Base-by-base conservation (phyloP, 2,113 vertebrate species). In the Myotis davidii region DNA sequence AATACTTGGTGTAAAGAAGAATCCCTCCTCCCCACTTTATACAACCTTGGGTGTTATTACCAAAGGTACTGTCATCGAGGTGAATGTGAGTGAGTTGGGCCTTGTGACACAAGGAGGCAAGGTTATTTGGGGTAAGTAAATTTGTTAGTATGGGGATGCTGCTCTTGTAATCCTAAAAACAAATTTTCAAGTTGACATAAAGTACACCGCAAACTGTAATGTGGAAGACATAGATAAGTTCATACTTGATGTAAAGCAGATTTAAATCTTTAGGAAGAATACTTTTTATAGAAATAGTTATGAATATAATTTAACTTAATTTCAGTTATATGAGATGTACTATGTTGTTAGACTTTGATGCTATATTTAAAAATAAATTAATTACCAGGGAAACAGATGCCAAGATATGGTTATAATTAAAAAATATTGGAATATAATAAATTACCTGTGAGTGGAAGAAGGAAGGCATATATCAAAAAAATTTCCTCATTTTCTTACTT, bases 41-140 rank as follows among this genome's bases (percentile, higher is more conserved):
- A 99, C 99, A 27, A 98, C 98, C 9, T 96, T 99, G 93, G 99
- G 99, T n/a, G 99, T 99, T 89, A 99, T 99, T 97, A 99, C 99
- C 34, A 99, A 99, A 98, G 99, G 99, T 88, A 99, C 99, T 0
- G 98, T 99, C 85, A 98, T 99, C 34, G 99, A 99, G 74, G 99
- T 99, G 97, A 99, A 99, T 0, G 99, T 99, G 97, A 99, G 99
- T 0, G 99, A 99, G 96, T 97, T 99, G 89, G 99, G 99, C 82
- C 99, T 99, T 0, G 99, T 99, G 83, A 99, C 99, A 4, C 99
- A 99, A 98, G 99, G 99, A 34, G 99, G 99, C 97, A 99, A 99
- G 97, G 99, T 99, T 74, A 99, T 99, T 97, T 99, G 99, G 99
- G 99, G 99, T 99, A 98, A 99, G 99, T 98, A 54, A 25, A 73